phyloP scores from a whole-genome alignment of 2,113 vertebrate species.

The Origma solitaria region DNA sequence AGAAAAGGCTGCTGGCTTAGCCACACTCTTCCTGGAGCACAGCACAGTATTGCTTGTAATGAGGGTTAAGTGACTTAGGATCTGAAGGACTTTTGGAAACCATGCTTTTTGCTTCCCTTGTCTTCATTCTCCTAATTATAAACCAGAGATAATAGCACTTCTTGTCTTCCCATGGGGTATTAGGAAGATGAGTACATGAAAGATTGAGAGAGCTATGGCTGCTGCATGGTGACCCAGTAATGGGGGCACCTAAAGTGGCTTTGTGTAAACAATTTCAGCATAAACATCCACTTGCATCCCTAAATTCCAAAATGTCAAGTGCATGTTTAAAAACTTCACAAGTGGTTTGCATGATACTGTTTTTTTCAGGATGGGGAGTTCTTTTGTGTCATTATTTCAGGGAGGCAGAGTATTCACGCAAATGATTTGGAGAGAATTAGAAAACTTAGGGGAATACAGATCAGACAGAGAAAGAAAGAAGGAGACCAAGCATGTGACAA shows the following conservation, averaged over 20 bases:
- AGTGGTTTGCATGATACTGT: not conserved
- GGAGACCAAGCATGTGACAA: not conserved
- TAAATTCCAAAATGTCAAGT: constrained; percentile 8
- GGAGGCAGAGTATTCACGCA: not conserved
- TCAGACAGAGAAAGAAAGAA: not conserved
- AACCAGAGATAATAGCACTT: not conserved
- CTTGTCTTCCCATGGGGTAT: not conserved
- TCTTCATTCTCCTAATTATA: not conserved
- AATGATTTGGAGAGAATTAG: not conserved
- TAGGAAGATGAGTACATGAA: not conserved
- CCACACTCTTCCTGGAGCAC: not conserved
- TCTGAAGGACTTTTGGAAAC: not conserved
- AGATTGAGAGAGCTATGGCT: not conserved
- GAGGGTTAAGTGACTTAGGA: not conserved
- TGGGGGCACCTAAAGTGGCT: not conserved
- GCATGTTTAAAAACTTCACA: not conserved
- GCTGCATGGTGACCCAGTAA: not conserved
- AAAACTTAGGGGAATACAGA: constrained; percentile 6
- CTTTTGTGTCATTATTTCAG: not conserved
- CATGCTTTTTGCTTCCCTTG: not conserved
- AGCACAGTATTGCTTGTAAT: not conserved
- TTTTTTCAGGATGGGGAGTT: not conserved
- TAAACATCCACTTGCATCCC: not conserved
- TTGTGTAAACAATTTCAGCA: not conserved
- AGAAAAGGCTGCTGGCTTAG: not conserved